These are phyloP conservation scores for Lagorchestes hirsutus DNA, from an alignment of 2,797 vertebrate species.

Conservation along the genomic window DNA sequence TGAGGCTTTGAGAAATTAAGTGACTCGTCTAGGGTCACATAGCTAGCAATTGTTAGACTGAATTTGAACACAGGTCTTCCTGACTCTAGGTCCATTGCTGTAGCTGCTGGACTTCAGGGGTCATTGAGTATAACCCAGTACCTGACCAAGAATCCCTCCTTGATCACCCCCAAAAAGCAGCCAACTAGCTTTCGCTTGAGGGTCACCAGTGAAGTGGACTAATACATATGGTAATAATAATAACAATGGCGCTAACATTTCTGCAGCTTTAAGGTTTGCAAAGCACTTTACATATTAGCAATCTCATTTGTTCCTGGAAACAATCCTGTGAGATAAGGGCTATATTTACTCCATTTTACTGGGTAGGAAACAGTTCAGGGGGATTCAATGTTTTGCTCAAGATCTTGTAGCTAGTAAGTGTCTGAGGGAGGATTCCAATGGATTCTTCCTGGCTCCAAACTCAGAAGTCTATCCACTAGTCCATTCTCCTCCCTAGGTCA, in stretches of 20 bases:
- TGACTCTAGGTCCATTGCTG: not conserved
- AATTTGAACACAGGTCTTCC: not conserved
- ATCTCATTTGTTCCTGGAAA: not conserved
- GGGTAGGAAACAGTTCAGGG: not conserved
- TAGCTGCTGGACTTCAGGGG: not conserved
- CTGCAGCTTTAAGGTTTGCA: not conserved
- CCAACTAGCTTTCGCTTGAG: not conserved
- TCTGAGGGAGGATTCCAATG: not conserved
- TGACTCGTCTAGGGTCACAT: not conserved
- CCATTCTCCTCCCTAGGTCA: not conserved
- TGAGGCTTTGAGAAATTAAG: not conserved
- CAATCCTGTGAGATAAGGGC: not conserved
- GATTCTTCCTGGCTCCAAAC: not conserved
- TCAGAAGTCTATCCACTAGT: not conserved
- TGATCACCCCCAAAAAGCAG: not conserved
- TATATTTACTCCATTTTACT: not conserved
- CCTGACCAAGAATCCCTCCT: not conserved
- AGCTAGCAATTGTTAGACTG: not conserved
- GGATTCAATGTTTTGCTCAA: not conserved
- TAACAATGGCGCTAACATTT: not conserved
- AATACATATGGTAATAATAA: not conserved
- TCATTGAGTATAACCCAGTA: not conserved
- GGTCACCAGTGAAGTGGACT: not conserved
- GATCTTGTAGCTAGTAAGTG: not conserved
- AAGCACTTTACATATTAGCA: not conserved